These are phyloP conservation scores for Phanerotoma sp. DNA, from an alignment of 2,888 invertebrate species.

Conservation along the genomic window DNA sequence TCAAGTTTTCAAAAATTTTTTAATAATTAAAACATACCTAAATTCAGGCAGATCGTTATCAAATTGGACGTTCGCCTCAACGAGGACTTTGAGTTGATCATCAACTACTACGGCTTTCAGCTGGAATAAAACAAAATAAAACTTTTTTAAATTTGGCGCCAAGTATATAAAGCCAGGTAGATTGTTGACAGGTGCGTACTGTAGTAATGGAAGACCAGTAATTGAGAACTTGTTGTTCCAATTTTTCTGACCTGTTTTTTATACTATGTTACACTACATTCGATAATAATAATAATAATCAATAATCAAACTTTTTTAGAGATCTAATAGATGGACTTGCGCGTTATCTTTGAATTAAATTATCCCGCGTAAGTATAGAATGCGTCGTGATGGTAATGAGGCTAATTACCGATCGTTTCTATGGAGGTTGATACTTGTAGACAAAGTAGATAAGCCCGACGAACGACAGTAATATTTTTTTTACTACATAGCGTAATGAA, in stretches of 20 bases:
- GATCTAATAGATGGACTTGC: no score
- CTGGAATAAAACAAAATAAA: conserved; percentile 62
- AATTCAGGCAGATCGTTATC: conserved; percentile 94
- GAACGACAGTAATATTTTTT: not conserved
- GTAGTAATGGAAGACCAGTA: not conserved
- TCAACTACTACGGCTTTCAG: conserved; percentile 86
- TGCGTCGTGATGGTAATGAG: no score
- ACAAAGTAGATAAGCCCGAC: no score
- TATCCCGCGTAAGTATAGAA: no score
- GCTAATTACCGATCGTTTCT: no score
- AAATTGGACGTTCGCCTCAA: conserved; percentile 84
- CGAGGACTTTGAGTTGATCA: conserved; percentile 70
- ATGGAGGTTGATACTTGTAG: no score
- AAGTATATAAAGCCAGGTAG: not conserved
- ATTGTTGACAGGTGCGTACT: conserved; percentile 3
- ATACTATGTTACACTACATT: no score
- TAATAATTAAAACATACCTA: conserved; percentile 60
- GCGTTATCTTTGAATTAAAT: no score
- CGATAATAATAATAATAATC: no score
- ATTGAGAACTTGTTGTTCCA: not conserved
- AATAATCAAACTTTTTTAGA: no score
- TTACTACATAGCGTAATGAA: no score
- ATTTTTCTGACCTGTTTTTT: not conserved
- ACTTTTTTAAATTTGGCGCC: conserved; percentile 10
- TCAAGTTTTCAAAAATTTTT: not conserved